Conservation (phyloP, 2,888 invertebrate species). For the Idaea dimidiata region DNA sequence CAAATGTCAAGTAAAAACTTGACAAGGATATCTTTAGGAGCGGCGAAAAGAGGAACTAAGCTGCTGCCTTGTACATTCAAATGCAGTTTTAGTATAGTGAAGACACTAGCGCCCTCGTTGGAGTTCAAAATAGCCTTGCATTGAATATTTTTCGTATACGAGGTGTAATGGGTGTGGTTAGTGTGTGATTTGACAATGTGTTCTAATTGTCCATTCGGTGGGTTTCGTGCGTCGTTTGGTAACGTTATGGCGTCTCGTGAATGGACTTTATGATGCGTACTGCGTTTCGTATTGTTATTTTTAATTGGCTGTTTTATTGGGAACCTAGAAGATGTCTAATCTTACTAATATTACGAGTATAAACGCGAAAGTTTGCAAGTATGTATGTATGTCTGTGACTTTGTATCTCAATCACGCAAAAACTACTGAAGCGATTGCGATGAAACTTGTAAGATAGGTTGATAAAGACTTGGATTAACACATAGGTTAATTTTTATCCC, state of each 20-base stretch:
- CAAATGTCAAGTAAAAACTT: constrained; percentile 51
- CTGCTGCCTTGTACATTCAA: neutral
- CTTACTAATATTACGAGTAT: no score
- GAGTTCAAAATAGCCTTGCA: constrained; percentile 17
- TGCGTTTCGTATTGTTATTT: constrained; percentile 11
- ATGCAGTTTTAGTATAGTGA: neutral
- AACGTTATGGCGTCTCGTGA: constrained; percentile 7
- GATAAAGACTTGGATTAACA: no score
- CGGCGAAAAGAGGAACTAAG: neutral
- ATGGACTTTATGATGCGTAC: constrained; percentile 15
- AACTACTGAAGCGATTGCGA: no score
- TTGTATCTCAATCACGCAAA: no score
- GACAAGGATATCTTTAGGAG: neutral
- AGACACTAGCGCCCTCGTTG: neutral
- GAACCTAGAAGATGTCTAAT: no score
- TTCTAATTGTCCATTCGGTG: constrained; percentile 46
- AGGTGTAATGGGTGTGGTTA: constrained; percentile 40
- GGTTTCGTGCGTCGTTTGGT: constrained; percentile 27
- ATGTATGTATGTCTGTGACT: no score
- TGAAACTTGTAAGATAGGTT: no score
- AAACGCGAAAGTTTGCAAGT: no score
- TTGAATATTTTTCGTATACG: constrained; percentile 36
- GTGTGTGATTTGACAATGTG: constrained; percentile 60
- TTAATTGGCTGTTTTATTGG: constrained; percentile 16
- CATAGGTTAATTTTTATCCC: no score